Conservation (phyloP, 2,113 vertebrate genomes). For the Psittacara wagleri region DNA sequence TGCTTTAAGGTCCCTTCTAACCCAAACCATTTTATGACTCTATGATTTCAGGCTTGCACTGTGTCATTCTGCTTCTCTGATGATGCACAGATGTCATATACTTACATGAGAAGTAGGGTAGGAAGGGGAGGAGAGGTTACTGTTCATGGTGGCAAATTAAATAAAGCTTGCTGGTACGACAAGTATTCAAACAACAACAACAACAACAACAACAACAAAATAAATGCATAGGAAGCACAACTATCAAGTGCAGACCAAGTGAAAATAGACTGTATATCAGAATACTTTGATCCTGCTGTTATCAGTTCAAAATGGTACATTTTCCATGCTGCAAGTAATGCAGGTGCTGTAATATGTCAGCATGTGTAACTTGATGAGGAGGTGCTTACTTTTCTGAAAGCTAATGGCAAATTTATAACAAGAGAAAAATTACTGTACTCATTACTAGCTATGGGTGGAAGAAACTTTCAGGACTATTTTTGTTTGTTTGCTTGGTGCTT, state of each 20-base stretch:
- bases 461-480: neutral
- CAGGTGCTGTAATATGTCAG: neutral
- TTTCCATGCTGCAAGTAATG: neutral
- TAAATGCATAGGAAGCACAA: neutral
- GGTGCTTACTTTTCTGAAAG: neutral
- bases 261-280: neutral
- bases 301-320: neutral
- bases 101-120: neutral
- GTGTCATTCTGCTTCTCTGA: neutral
- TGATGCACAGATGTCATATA: neutral
- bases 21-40: neutral
- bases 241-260: neutral
- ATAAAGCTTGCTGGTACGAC: neutral
- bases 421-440: neutral
- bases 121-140: neutral
- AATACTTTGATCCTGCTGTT: neutral
- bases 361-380: neutral
- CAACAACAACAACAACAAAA: neutral
- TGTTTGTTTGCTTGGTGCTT: neutral
- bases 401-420: neutral
- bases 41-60: neutral
- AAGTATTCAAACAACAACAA: neutral
- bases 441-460: neutral
- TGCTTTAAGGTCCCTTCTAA: neutral
- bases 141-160: neutral